Evolutionary conservation across 2,888 invertebrate species (phyloP).

Genomic region (Bursaphelenchus okinawaensis): DNA sequence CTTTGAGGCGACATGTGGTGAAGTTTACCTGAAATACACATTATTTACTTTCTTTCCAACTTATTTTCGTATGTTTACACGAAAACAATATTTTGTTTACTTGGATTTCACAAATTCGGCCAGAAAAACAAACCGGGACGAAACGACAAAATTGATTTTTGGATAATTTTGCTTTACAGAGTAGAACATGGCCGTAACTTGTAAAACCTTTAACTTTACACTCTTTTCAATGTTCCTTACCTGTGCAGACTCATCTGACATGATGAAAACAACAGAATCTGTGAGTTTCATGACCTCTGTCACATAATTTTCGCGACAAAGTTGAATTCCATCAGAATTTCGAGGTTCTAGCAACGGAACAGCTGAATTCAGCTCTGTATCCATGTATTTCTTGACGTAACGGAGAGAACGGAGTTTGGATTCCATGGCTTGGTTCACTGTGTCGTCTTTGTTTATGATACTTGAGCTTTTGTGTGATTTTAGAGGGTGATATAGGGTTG

Average conservation of each 20-base stretch:
- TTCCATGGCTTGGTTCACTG: not conserved
- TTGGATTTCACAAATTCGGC: too few relatives aligned
- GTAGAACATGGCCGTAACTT: too few relatives aligned
- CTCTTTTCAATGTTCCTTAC: too few relatives aligned
- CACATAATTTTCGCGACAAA: slow-evolving; percentile 11
- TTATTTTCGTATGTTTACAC: too few relatives aligned
- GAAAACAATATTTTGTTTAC: too few relatives aligned
- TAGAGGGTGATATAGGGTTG: slow-evolving; percentile 12
- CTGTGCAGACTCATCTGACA: slow-evolving; percentile 25
- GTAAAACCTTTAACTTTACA: too few relatives aligned
- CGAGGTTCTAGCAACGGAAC: slow-evolving; percentile 16
- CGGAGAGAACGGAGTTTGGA: slow-evolving; percentile 8
- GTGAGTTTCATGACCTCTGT: slow-evolving; percentile 21
- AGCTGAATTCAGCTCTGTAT: slow-evolving; percentile 18
- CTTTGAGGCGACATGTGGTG: slow-evolving; percentile 14
- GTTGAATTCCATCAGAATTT: not conserved
- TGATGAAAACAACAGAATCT: slow-evolving; percentile 19
- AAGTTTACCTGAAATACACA: slow-evolving; percentile 16
- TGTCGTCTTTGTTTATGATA: not conserved
- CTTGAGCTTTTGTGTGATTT: not conserved
- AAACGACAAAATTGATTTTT: too few relatives aligned
- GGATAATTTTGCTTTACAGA: too few relatives aligned
- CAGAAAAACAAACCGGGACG: not conserved
- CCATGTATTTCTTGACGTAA: slow-evolving; percentile 24
- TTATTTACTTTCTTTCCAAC: too few relatives aligned